Conservation (phyloP, 2,888 invertebrate species). For the Molorchus minor region DNA sequence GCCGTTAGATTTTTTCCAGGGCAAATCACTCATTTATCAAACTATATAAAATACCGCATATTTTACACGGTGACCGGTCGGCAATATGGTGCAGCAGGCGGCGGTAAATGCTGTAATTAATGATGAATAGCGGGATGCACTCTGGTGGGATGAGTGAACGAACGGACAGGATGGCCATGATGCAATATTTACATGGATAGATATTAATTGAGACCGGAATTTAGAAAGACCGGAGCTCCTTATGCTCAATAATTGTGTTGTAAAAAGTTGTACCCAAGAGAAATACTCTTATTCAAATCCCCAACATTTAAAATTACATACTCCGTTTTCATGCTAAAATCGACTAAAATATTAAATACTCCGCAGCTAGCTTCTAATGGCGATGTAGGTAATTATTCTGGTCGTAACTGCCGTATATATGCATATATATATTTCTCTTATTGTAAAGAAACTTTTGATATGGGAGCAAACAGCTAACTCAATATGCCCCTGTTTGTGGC, state of each 20-base stretch:
- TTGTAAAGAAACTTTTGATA: conserved; percentile 12
- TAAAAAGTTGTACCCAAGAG: too few species aligned
- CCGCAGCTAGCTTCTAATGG: conserved; percentile 17
- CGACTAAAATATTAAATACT: conserved; percentile 19
- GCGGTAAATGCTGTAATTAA: conserved; percentile 40
- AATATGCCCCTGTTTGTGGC: conserved; percentile 13
- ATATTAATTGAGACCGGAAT: too few species aligned
- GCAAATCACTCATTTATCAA: conserved; percentile 35
- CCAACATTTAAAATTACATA: too few species aligned
- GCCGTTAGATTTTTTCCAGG: conserved; percentile 24
- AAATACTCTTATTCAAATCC: too few species aligned
- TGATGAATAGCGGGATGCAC: conserved; percentile 29
- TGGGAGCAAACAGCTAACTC: conserved; percentile 17
- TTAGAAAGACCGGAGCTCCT: too few species aligned
- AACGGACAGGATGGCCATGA: too few species aligned
- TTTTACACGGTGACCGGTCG: not conserved
- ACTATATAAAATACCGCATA: conserved; percentile 18
- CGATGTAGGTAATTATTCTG: conserved; percentile 17
- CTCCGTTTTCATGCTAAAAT: too few species aligned
- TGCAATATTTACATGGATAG: too few species aligned
- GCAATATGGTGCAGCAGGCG: conserved; percentile 30
- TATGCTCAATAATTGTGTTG: too few species aligned
- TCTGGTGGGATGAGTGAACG: too few species aligned
- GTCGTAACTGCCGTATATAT: conserved; percentile 16
- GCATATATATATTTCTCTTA: conserved; percentile 18